Evolutionary conservation across 1,140 invertebrate species (phyloP), one percentile per base, ranked within the genome.

Genomic region (Lycorma delicatula): DNA sequence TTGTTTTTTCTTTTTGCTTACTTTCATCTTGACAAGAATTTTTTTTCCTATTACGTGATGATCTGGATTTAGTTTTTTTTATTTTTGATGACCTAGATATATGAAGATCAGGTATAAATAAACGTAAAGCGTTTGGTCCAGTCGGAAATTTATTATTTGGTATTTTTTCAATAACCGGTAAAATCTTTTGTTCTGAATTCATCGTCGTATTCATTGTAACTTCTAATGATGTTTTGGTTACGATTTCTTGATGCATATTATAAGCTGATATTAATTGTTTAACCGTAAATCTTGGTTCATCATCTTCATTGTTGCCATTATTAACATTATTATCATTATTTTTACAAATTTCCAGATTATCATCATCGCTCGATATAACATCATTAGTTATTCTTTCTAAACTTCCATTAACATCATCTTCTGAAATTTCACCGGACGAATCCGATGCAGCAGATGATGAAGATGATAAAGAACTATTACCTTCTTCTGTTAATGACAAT

Each of bases 81-180:
- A n/a, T n/a, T n/a, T n/a, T n/a, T n/a, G n/a, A n/a, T n/a, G n/a
- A n/a, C n/a, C n/a, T n/a, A n/a, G 3, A 6, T 1, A 78, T 77
- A 27, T 77, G 71, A 13, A 78, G 78, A 41, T 77, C 74, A 1
- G 76, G 76, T 11, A 78, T 79, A 50, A 78, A 78, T 0, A 78
- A 64, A 22, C 75, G 61, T 12, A 79, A 52, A 0, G 77, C 76
- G 53, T 77, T 78, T 0, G 76, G 74, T 0, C 77, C 76, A 0
- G 75, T 78, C 0, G 77, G 76, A 20, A 78, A 78, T 1, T 69
- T 74, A 6, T 44, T n/a, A 6, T 53, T 57, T 25, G 28, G 52
- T 29, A n/a, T 46, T n/a, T 50, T 58, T 16, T 48, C 55, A 41
- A 56, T 36, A 16, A 59, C 27, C 6, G 62, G 58, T 18, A 54